Evolutionary conservation across 1,140 invertebrate genomes (phyloP).

Genomic region (Dufourea novaeangliae): DNA sequence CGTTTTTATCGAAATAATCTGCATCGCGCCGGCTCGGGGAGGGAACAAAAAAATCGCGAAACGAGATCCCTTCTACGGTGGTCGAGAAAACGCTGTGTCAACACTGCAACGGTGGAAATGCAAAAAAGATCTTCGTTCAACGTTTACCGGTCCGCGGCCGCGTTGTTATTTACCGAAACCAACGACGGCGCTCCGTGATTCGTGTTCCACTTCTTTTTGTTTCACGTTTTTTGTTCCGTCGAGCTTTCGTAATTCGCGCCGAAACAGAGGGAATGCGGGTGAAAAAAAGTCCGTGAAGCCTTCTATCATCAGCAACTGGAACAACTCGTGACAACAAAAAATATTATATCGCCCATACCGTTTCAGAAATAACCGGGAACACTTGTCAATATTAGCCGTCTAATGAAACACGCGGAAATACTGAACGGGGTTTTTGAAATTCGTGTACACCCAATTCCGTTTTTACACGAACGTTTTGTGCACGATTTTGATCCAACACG

Average conservation of each 20-base stretch:
- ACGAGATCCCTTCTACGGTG: neutral
- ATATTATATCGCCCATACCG: neutral
- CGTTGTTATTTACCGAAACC: slow-evolving; percentile 40
- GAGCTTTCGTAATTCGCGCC: neutral
- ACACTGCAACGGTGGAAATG: slow-evolving; percentile 24
- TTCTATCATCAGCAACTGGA: neutral
- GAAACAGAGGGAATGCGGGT: no score
- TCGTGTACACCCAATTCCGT: no score
- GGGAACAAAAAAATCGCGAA: neutral
- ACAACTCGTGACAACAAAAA: neutral
- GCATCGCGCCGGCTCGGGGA: neutral
- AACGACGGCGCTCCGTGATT: slow-evolving; percentile 15
- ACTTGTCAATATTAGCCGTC: no score
- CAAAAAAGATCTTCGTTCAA: slow-evolving; percentile 28
- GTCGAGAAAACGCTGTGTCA: slow-evolving; percentile 20
- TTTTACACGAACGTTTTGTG: no score
- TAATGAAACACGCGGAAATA: no score
- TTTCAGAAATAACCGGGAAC: no score
- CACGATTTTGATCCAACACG: no score
- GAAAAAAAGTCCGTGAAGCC: no score
- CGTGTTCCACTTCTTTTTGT: neutral
- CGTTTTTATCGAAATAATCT: slow-evolving; percentile 27
- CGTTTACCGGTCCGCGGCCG: neutral
- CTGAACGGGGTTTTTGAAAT: no score
- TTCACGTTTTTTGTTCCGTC: neutral